Evolutionary conservation across 1,140 invertebrate species (phyloP), one percentile per base, ranked within the genome.

Genomic region (Scaptomyza pallida): DNA sequence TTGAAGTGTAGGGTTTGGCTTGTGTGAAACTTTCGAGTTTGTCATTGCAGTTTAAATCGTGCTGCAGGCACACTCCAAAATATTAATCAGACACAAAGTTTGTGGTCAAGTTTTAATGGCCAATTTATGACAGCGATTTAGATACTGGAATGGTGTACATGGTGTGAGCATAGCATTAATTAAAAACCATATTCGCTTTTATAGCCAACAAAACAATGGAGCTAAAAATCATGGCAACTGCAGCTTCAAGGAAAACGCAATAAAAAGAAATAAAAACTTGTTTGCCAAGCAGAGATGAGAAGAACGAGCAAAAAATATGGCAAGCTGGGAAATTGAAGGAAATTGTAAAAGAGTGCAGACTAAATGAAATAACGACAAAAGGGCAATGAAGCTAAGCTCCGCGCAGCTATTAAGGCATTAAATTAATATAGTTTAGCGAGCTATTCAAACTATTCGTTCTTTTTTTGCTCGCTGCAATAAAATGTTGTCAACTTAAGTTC

Each of bases 81-180:
- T n/a, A 67, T 72, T 67, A 81, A 86, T 77, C 80, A 77, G 64
- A 48, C 57, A 61, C 55, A 75, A 55, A 62, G 50, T 68, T 75
- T 64, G 41, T 69, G 73, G 59, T 59, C 60, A 70, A 80, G 78
- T 85, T 85, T 76, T 59, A 71, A 71, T 57, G 47, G 45, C 45
- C 61, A 71, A 71, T 71, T 71, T 71, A 65, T 59, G 61, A 55
- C 9, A 40, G 50, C 59, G 50, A 63, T 63, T 62, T 23, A 40
- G 50, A 23, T 57, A 40, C 44, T 6, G 23, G 59, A 50, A 30
- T 62, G 40, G 40, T 63, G n/a, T 16, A 6, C 23, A 26, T 43
- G 50, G 44, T 44, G 16, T 45, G 26, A n/a, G 40, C 37, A 51
- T 59, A n/a, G 40, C 37, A 51, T 59, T 71, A 57, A 65, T 71